phyloP scores from a whole-genome alignment of 2,888 invertebrate species.

The Cosmopolites sordidus region DNA sequence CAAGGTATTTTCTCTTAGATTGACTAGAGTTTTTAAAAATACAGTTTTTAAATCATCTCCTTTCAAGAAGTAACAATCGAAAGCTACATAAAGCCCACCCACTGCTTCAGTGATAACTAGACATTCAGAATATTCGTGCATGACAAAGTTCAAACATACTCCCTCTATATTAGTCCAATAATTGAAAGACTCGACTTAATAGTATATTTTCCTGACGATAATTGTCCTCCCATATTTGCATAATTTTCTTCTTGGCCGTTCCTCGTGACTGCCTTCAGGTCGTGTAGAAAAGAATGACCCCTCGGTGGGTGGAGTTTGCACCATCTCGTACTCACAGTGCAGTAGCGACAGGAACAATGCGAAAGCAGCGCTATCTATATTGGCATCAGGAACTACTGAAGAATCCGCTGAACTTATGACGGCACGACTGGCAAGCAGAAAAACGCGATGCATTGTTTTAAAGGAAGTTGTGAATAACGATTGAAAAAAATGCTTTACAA shows the following conservation, averaged over 20 bases:
- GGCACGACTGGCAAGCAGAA: neutral
- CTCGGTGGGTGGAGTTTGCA: slow-evolving; percentile 20
- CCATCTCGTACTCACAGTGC: slow-evolving; percentile 18
- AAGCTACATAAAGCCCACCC: too few species aligned
- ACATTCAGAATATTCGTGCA: too few species aligned
- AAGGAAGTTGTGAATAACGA: neutral
- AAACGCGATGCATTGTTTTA: neutral
- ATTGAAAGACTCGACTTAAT: neutral
- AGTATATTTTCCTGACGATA: neutral
- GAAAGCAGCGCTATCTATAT: slow-evolving; percentile 18
- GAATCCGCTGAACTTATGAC: neutral
- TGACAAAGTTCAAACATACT: neutral
- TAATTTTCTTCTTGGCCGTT: neutral
- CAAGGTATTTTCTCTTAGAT: too few species aligned
- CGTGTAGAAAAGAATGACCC: slow-evolving; percentile 11
- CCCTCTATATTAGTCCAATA: neutral
- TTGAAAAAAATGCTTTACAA: too few species aligned
- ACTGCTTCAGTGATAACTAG: too few species aligned
- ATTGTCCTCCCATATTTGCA: slow-evolving; percentile 1
- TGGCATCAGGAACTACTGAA: slow-evolving; percentile 18
- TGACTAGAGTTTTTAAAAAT: too few species aligned
- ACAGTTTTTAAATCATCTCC: too few species aligned
- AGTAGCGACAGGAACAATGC: slow-evolving; percentile 23
- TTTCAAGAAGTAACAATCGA: too few species aligned
- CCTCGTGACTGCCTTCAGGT: slow-evolving; percentile 2